Conservation (phyloP, 2,113 vertebrate genomes). For the Sinocyclocheilus rhinocerous region DNA sequence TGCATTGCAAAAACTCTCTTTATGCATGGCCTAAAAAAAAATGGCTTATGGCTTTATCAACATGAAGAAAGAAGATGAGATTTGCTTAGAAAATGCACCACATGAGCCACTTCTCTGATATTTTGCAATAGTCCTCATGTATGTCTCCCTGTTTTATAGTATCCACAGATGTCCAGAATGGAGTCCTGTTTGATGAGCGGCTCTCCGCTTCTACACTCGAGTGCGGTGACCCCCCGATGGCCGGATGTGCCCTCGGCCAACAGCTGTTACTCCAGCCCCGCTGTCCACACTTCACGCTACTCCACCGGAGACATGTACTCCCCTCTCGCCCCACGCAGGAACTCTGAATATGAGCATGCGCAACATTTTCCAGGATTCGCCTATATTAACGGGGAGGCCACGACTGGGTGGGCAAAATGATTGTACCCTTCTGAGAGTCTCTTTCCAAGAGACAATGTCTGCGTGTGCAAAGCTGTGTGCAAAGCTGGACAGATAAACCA, state of each 20-base stretch:
- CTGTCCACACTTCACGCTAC: constrained; percentile 93
- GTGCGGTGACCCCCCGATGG: constrained; percentile 92
- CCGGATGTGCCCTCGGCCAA: constrained; percentile 89
- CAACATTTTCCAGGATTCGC: constrained; percentile 99
- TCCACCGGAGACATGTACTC: constrained; percentile 92
- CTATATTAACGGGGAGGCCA: constrained; percentile 97
- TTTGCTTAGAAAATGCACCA: neutral
- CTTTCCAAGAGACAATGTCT: neutral
- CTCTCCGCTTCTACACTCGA: constrained; percentile 88
- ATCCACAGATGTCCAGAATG: constrained; percentile 93
- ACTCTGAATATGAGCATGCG: constrained; percentile 97
- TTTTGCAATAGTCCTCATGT: neutral
- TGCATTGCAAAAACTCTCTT: neutral
- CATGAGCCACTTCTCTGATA: neutral
- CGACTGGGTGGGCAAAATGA: constrained; percentile 95
- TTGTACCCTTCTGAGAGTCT: neutral
- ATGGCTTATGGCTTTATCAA: neutral
- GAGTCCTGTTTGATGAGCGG: constrained; percentile 95
- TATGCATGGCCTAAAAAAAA: neutral
- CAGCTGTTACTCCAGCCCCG: constrained; percentile 89
- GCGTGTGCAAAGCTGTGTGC: neutral
- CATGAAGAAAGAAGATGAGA: neutral
- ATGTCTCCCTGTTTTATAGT: constrained; percentile 73
- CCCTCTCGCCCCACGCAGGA: constrained; percentile 87
- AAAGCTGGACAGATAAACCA: constrained; percentile 36